These are phyloP conservation scores for Clavelina lepadiformis DNA, from an alignment of 23 tunicate species.

Conservation along the genomic window DNA sequence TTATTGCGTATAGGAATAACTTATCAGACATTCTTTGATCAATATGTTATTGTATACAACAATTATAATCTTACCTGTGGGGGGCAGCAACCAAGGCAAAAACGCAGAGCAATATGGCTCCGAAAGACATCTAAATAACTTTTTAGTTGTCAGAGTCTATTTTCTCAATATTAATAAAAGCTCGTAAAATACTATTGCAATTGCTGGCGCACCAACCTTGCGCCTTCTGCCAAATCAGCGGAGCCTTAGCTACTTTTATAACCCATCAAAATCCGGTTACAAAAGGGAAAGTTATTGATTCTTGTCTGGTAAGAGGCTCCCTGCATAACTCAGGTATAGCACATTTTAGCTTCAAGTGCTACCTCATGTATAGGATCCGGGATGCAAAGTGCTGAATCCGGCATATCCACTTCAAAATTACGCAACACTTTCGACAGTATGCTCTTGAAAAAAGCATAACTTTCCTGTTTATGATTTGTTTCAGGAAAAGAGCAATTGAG, in stretches of 20 bases:
- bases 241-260: neutral
- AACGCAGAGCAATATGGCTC: constrained; percentile 81
- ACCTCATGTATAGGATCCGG: constrained; percentile 5
- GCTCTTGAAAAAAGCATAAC: no score
- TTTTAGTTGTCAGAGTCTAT: no score
- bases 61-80: constrained; percentile 44
- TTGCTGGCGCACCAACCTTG: no score
- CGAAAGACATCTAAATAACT: constrained; percentile 38
- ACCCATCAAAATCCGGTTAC: constrained; percentile 26
- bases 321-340: no score
- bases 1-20: no score
- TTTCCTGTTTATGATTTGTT: no score
- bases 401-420: neutral
- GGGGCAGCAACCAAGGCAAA: constrained; percentile 80
- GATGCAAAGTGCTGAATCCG: neutral
- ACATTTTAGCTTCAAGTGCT: neutral
- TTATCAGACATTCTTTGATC: no score
- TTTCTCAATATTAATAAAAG: no score
- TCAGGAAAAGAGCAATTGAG: no score
- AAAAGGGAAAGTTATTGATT: constrained; percentile 9
- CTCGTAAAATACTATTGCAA: no score
- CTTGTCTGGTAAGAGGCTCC: neutral
- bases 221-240: neutral
- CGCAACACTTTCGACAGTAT: no score
- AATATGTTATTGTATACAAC: no score